Conservation (phyloP, 2,113 vertebrate species). For the Pelecanoides urinatrix region DNA sequence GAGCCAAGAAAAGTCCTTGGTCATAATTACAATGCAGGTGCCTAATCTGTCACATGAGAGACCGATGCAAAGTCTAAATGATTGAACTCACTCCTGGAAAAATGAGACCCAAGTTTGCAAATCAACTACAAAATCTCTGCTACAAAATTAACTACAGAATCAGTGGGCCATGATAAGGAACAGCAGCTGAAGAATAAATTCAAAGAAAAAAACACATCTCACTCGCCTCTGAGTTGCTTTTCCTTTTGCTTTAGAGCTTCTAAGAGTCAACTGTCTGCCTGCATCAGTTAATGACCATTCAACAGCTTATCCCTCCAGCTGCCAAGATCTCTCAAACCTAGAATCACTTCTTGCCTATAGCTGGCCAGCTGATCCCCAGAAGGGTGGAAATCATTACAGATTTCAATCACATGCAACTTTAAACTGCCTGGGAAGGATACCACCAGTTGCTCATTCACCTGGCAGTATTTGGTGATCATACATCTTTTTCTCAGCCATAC, state of each 20-base stretch:
- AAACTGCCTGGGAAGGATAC: neutral
- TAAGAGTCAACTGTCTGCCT: neutral
- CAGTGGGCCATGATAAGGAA: neutral
- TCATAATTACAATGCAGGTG: neutral
- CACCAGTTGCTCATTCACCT: neutral
- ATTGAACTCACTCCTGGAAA: neutral
- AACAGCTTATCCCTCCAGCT: constrained; percentile 14
- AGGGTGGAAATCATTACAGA: neutral
- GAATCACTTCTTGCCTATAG: neutral
- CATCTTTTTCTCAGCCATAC: neutral
- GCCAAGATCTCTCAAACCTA: neutral
- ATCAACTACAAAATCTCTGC: neutral
- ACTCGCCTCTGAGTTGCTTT: neutral
- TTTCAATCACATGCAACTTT: neutral
- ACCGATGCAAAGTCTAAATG: neutral
- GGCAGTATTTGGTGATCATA: neutral
- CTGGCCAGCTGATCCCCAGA: neutral
- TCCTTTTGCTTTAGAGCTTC: neutral
- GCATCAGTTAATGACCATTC: constrained; percentile 18
- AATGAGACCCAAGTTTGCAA: neutral
- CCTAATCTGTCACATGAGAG: neutral
- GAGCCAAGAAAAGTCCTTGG: neutral
- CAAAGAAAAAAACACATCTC: neutral
- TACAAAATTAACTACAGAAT: neutral
- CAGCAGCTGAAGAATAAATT: neutral